Percentiles rank a stretch among this genome's conserved stretches.
Evolutionary conservation across 2,888 invertebrate species (phyloP).

Genomic region (Rapana venosa): DNA sequence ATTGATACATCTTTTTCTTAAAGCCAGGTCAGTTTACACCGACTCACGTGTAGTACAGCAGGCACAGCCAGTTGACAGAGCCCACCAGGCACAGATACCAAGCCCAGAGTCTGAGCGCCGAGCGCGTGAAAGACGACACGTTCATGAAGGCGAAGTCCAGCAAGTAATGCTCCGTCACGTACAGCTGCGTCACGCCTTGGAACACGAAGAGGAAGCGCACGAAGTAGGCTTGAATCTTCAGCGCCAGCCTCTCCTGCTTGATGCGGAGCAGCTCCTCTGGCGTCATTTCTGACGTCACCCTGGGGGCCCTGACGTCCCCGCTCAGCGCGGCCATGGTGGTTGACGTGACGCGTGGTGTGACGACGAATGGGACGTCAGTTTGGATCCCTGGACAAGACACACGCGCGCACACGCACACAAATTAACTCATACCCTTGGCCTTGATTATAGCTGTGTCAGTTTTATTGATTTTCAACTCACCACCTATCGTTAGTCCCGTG

Average conservation of each 20-base stretch:
- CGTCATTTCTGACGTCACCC: not conserved
- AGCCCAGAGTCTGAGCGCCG: conserved; percentile 61
- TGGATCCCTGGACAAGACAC: too few species aligned
- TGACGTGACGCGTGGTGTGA: not conserved
- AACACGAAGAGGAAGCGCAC: conserved; percentile 56
- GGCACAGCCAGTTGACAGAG: conserved; percentile 62
- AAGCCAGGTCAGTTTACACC: not conserved
- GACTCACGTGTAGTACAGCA: conserved; percentile 54
- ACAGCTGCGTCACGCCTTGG: conserved; percentile 62
- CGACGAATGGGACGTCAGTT: too few species aligned
- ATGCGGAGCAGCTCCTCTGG: not conserved
- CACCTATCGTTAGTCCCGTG: too few species aligned
- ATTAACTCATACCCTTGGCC: too few species aligned
- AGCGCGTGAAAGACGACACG: conserved; percentile 57
- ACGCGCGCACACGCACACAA: too few species aligned
- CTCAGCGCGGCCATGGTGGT: not conserved
- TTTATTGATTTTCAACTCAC: too few species aligned
- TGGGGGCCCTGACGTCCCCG: not conserved
- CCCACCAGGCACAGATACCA: conserved; percentile 58
- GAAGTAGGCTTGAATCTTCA: not conserved
- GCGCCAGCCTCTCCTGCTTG: not conserved
- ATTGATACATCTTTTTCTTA: too few species aligned
- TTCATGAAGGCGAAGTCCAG: conserved; percentile 59
- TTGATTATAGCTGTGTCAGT: too few species aligned
- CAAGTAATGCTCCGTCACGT: conserved; percentile 57